Conservation (phyloP, 2,797 vertebrate species). For the Lagothrix lagotricha region DNA sequence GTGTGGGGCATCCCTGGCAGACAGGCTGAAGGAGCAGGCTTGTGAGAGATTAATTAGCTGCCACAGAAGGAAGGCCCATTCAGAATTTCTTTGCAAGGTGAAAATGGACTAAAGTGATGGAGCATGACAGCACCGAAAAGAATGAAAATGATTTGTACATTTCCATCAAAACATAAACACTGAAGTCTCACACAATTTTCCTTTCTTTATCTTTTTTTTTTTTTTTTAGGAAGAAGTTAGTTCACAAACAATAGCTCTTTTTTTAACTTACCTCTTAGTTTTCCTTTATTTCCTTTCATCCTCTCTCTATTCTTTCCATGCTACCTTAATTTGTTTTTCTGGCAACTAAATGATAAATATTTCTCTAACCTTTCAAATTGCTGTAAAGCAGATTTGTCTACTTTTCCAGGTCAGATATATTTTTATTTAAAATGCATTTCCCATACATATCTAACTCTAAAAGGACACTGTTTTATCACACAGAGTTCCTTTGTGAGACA, state of each 20-base stretch:
- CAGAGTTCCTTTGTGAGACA: background rate
- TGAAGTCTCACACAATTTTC: slow-evolving; percentile 63
- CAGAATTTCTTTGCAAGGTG: slow-evolving; percentile 81
- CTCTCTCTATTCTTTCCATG: background rate
- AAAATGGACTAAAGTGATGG: slow-evolving; percentile 85
- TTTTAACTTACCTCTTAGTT: slow-evolving; percentile 14
- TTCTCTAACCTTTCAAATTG: slow-evolving; percentile 70
- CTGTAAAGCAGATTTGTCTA: slow-evolving; percentile 76
- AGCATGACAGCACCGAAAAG: slow-evolving; percentile 76
- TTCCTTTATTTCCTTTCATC: slow-evolving; percentile 20
- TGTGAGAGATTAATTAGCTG: slow-evolving; percentile 85
- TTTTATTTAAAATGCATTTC: slow-evolving; percentile 69
- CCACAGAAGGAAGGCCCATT: slow-evolving; percentile 76
- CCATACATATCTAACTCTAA: slow-evolving; percentile 21
- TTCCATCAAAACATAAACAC: slow-evolving; percentile 80
- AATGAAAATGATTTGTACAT: slow-evolving; percentile 80
- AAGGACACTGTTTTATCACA: slow-evolving; percentile 50
- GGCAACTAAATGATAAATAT: slow-evolving; percentile 68
- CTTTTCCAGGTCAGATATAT: slow-evolving; percentile 61
- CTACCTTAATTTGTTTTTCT: slow-evolving; percentile 77
- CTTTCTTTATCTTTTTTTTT: slow-evolving; percentile 57
- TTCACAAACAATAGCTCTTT: slow-evolving; percentile 42
- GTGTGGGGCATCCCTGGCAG: slow-evolving; percentile 64
- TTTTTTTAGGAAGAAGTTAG: slow-evolving; percentile 51
- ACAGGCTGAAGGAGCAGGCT: slow-evolving; percentile 75